phyloP scores from a whole-genome alignment of 2,797 vertebrate species.

The Rhodeus uyekii region DNA sequence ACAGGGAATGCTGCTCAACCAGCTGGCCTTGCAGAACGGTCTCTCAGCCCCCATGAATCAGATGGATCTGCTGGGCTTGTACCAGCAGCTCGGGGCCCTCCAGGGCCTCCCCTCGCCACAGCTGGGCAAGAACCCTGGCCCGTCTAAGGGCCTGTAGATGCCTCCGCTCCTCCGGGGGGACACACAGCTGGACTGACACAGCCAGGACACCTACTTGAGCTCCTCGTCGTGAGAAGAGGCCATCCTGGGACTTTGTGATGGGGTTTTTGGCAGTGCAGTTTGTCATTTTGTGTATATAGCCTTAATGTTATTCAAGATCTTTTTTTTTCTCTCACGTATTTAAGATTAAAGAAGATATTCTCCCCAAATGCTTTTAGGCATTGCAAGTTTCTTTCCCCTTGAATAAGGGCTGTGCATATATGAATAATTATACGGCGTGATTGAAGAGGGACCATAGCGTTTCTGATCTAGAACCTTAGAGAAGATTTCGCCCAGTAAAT shows the following conservation, averaged over 20 bases:
- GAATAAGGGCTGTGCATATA: slow-evolving; percentile 75
- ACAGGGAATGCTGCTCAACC: slow-evolving; percentile 88
- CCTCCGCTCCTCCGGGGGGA: slow-evolving; percentile 41
- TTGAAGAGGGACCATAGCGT: slow-evolving; percentile 76
- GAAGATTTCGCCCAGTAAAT: slow-evolving; percentile 61
- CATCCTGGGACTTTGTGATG: slow-evolving; percentile 58
- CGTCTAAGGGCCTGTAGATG: slow-evolving; percentile 89
- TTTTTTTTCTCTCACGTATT: slow-evolving; percentile 75
- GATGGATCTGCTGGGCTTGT: slow-evolving; percentile 94
- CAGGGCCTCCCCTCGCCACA: slow-evolving; percentile 83
- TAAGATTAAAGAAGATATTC: slow-evolving; percentile 62
- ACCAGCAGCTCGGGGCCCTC: slow-evolving; percentile 85
- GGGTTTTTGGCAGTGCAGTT: slow-evolving; percentile 70
- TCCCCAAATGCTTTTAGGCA: slow-evolving; percentile 74
- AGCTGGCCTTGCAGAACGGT: slow-evolving; percentile 87
- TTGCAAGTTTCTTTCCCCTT: slow-evolving; percentile 70
- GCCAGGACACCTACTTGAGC: slow-evolving; percentile 36
- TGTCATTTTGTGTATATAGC: slow-evolving; percentile 84
- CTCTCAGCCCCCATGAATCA: slow-evolving; percentile 77
- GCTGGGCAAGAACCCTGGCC: slow-evolving; percentile 90
- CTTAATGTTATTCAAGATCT: slow-evolving; percentile 86
- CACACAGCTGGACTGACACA: slow-evolving; percentile 49
- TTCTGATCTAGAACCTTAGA: slow-evolving; percentile 63
- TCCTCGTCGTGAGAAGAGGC: slow-evolving; percentile 32
- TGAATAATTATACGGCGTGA: slow-evolving; percentile 68